Conservation (phyloP, 2,797 vertebrate genomes). For the Myoxocephalus aenaeus region DNA sequence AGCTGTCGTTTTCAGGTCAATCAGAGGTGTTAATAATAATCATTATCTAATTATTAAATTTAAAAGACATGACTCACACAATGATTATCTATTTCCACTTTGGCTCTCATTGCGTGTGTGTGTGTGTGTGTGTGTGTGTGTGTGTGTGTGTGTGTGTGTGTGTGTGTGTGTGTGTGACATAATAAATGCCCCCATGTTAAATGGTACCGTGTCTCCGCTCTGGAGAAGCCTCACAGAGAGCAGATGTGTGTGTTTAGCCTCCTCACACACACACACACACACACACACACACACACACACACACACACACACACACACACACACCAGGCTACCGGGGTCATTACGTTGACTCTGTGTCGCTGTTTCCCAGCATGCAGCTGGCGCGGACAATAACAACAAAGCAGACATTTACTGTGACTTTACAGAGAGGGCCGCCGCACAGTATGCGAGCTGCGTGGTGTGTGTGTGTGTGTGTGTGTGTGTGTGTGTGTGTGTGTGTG, state of each 20-base stretch:
- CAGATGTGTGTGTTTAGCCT: constrained; percentile 67
- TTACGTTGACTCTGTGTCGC: constrained; percentile 61
- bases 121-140: constrained; percentile 24
- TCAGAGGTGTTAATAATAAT: constrained; percentile 72
- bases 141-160: constrained; percentile 18
- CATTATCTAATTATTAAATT: constrained; percentile 73
- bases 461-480: constrained; percentile 32
- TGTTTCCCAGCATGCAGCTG: constrained; percentile 73
- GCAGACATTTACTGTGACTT: constrained; percentile 72
- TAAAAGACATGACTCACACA: constrained; percentile 61
- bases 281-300: constrained; percentile 4
- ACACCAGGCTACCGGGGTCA: constrained; percentile 59
- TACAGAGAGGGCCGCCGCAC: constrained; percentile 52
- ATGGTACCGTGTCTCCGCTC: constrained; percentile 27
- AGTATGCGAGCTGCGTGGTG: constrained; percentile 23
- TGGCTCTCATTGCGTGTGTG: constrained; percentile 2
- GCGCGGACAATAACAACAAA: constrained; percentile 71
- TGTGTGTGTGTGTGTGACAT: constrained; percentile 13
- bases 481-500: constrained; percentile 29
- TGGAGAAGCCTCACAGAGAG: constrained; percentile 46
- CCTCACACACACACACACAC: constrained; percentile 36
- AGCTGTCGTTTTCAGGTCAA: constrained; percentile 69
- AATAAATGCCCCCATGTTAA: constrained; percentile 43
- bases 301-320: constrained; percentile 51
- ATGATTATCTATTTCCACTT: constrained; percentile 55